Evolutionary conservation across 2,888 invertebrate species (phyloP).

Genomic region (Scaptomyza polygonia): DNA sequence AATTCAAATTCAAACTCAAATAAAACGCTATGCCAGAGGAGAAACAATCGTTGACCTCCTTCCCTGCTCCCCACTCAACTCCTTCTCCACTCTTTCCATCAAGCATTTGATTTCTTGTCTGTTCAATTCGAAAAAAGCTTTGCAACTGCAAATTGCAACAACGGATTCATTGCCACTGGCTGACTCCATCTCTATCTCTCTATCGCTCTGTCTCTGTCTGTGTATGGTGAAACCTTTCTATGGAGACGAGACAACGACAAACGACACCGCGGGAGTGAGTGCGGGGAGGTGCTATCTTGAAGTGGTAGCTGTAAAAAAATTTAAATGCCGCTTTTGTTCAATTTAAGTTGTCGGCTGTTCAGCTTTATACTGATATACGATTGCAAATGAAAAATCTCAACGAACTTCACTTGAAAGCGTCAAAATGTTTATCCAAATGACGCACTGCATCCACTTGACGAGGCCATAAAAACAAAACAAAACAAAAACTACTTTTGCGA

Average conservation of each 20-base stretch:
- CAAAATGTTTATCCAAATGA: conserved; percentile 35
- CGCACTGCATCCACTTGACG: conserved; percentile 23
- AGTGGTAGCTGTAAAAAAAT: conserved; percentile 58
- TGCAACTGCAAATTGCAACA: conserved; percentile 73
- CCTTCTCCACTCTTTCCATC: neutral
- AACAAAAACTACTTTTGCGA: neutral
- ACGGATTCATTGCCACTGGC: conserved; percentile 55
- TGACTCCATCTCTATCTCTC: conserved; percentile 26
- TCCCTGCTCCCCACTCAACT: neutral
- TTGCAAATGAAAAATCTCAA: conserved; percentile 17
- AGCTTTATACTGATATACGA: conserved; percentile 38
- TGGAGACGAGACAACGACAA: conserved; percentile 46
- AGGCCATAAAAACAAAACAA: neutral
- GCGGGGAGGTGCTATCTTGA: neutral
- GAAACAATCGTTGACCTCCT: conserved; percentile 27
- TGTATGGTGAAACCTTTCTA: conserved; percentile 51
- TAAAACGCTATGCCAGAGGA: conserved; percentile 52
- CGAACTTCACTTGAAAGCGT: conserved; percentile 47
- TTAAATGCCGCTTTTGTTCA: conserved; percentile 60
- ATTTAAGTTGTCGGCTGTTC: conserved; percentile 37
- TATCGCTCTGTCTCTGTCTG: too few species aligned
- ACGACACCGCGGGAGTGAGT: conserved; percentile 12
- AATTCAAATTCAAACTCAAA: conserved; percentile 75
- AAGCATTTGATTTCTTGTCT: conserved; percentile 46
- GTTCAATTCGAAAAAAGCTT: conserved; percentile 23